phyloP scores from a whole-genome alignment of 2,888 invertebrate species.

The Microctonus brassicae region DNA sequence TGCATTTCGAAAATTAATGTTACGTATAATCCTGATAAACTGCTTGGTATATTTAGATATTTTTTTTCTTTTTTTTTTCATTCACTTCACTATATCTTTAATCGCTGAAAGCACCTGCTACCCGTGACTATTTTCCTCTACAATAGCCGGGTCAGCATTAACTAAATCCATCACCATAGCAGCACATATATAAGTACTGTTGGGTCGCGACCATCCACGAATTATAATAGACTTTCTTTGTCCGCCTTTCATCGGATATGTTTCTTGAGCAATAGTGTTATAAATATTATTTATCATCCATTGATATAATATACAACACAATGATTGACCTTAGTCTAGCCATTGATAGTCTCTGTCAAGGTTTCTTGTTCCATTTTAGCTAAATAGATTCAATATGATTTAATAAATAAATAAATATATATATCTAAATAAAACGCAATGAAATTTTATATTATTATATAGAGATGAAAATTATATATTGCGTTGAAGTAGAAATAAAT shows the following conservation, averaged over 20 bases:
- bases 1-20: background rate
- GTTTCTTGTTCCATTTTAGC: background rate
- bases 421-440: background rate
- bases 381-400: no score
- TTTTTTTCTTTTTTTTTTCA: no score
- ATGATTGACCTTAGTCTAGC: slow-evolving; percentile 29
- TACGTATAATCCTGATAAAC: background rate
- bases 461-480: no score
- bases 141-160: slow-evolving; percentile 58
- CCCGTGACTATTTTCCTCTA: slow-evolving; percentile 58
- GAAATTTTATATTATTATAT: no score
- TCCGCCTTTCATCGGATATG: slow-evolving; percentile 67
- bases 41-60: no score
- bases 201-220: slow-evolving; percentile 67
- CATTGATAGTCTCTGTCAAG: background rate
- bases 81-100: slow-evolving; percentile 40
- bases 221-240: slow-evolving; percentile 70
- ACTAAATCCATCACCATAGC: slow-evolving; percentile 65
- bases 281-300: slow-evolving; percentile 62
- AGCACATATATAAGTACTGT: slow-evolving; percentile 70
- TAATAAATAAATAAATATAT: background rate
- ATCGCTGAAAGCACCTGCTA: slow-evolving; percentile 37
- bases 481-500: no score
- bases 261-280: slow-evolving; percentile 65
- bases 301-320: slow-evolving; percentile 25